Percentiles rank a stretch among this genome's conserved stretches.
phyloP scores from a whole-genome alignment of 1,140 invertebrate genomes.

The Drosophila ironensis region DNA sequence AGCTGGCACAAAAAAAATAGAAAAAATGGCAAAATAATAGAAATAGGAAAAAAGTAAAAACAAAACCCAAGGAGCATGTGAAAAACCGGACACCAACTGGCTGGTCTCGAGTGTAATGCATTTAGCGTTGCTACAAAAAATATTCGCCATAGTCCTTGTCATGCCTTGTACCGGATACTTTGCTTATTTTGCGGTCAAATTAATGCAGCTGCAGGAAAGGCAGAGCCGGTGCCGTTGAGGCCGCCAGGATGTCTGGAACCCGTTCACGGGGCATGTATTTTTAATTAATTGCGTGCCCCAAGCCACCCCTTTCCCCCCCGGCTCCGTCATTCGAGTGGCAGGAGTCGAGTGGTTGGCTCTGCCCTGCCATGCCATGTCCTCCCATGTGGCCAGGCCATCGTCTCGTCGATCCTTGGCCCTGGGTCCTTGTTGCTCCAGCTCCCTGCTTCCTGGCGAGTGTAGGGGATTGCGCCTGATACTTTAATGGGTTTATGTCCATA shows the following conservation, averaged over 20 bases:
- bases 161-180: constrained; percentile 31
- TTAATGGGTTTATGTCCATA: constrained; percentile 29
- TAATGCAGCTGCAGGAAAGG: constrained; percentile 36
- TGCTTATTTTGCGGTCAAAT: constrained; percentile 64
- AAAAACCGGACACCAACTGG: constrained; percentile 6
- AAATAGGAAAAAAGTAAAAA: neutral
- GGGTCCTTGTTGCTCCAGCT: constrained; percentile 3
- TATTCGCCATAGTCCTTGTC: constrained; percentile 23
- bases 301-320: constrained; percentile 4
- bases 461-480: constrained; percentile 16
- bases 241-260: constrained; percentile 53
- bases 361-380: constrained; percentile 36
- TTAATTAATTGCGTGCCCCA: constrained; percentile 72
- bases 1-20: neutral
- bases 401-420: neutral
- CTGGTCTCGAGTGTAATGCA: constrained; percentile 52
- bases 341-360: constrained; percentile 17
- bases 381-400: constrained; percentile 35
- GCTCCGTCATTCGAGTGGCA: constrained; percentile 6
- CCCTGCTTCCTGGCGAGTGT: neutral
- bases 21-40: neutral
- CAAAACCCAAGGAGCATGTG: too few relatives aligned
- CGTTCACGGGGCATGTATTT: constrained; percentile 72
- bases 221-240: neutral
- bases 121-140: constrained; percentile 51